Percentiles rank a stretch among this genome's conserved stretches.
Evolutionary conservation across 2,888 invertebrate genomes (phyloP).

Genomic region (Megamerina dolium): DNA sequence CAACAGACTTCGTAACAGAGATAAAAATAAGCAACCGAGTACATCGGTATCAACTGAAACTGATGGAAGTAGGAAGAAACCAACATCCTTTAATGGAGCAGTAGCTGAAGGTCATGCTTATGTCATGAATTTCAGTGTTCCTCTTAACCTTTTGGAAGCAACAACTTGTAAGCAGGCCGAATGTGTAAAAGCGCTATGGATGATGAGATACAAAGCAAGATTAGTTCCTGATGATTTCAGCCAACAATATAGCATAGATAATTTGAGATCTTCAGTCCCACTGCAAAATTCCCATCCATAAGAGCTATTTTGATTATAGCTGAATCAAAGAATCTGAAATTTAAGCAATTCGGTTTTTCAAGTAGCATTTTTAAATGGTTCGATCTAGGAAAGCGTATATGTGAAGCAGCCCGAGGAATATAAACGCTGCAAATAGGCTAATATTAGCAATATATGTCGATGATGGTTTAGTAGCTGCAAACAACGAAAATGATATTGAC

Average conservation of each 20-base stretch:
- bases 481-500: slow-evolving; percentile 10
- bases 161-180: too few species aligned
- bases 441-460: slow-evolving; percentile 26
- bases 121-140: too few species aligned
- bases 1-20: too few species aligned
- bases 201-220: not conserved
- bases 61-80: too few species aligned
- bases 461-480: slow-evolving; percentile 24
- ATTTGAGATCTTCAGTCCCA: slow-evolving; percentile 16
- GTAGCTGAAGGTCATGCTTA: too few species aligned
- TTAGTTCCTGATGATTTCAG: slow-evolving; percentile 16
- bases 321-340: slow-evolving; percentile 8
- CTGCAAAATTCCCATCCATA: slow-evolving; percentile 12
- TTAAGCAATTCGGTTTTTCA: slow-evolving; percentile 16
- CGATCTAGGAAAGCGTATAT: slow-evolving; percentile 12
- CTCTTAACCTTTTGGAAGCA: too few species aligned
- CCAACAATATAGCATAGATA: slow-evolving; percentile 15
- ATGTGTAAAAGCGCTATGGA: not conserved
- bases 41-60: too few species aligned
- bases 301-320: slow-evolving; percentile 6
- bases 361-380: slow-evolving; percentile 16
- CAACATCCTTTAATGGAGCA: too few species aligned
- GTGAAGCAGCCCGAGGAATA: slow-evolving; percentile 18
- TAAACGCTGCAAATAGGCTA: slow-evolving; percentile 15
- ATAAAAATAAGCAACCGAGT: too few species aligned